Evolutionary conservation across 2,888 invertebrate genomes (phyloP), one percentile per base, ranked within the genome.

Genomic region (Sphaerophoria rueppellii): DNA sequence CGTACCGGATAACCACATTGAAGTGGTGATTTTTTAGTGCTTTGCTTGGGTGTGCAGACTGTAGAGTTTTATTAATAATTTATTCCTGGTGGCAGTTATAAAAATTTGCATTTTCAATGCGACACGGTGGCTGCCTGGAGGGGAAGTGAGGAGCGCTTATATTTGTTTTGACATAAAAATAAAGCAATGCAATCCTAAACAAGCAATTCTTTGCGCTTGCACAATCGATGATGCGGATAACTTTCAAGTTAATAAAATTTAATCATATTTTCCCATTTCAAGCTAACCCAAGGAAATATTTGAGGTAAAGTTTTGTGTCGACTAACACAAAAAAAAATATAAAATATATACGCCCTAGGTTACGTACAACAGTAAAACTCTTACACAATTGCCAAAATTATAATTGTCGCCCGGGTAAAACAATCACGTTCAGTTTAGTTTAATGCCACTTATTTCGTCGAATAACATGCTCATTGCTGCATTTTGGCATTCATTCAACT

Each of bases 1-100:
- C 81, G 48, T 76, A 73, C 69, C 75, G 82, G 74, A 75, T 75
- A 75, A 75, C 82, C 82, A 80, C 75, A 75, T 67, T 61, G 61
- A 61, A 75, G 80, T 75, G 72, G 61, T 72, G 34, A 69, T 50
- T 52, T 61, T 60, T 60, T 69, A 70, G 69, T 54, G 37, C 24
- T 24, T 2, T 24, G 24, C 24, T 24, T 1, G 24, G 24, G 24
- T 24, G 24, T 24, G 24, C 24, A 24, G 24, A 24, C 24, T 9
- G 60, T 24, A 4, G 24, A 12, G 14, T 40, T 73, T 67, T 77
- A 67, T 52, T 54, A 67, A 24, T 24, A 24, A 67, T 67, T 74
- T 78, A 54, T 67, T 72, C 32, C n/a, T 32, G 46, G 55, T 35
- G n/a, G 69, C 48, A 48, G 67, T 71, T 63, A 75, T 67, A 60